A percentile compares a stretch with the other conserved stretches of the same genome.
phyloP scores from a whole-genome alignment of 2,888 invertebrate genomes.

The Dolomedes plantarius region DNA sequence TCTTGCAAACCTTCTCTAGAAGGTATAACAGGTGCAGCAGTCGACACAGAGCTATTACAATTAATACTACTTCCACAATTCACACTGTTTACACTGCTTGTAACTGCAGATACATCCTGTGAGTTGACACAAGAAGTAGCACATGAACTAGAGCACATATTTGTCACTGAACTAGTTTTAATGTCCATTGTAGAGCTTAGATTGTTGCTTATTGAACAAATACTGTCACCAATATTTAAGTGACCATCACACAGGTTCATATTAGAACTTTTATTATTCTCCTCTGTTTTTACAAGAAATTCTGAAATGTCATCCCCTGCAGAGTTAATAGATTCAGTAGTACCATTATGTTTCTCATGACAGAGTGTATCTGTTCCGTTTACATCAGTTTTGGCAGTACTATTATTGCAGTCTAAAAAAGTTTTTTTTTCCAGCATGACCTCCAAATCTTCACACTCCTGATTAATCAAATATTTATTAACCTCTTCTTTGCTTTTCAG shows the following conservation, averaged over 20 bases:
- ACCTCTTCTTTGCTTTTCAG: conserved; percentile 45
- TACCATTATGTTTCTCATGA: conserved; percentile 62
- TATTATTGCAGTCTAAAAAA: conserved; percentile 61
- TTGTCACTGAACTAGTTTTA: conserved; percentile 48
- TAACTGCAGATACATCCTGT: conserved; percentile 35
- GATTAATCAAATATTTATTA: conserved; percentile 48
- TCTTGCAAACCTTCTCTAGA: conserved; percentile 58
- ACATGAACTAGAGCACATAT: conserved; percentile 60
- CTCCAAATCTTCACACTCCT: conserved; percentile 62
- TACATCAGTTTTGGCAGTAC: conserved; percentile 41
- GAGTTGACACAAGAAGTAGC: conserved; percentile 40
- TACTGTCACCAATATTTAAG: conserved; percentile 59
- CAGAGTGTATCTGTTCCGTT: conserved; percentile 60
- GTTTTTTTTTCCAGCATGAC: conserved; percentile 71
- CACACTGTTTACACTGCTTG: conserved; percentile 20
- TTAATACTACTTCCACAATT: conserved; percentile 44
- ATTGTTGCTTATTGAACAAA: conserved; percentile 45
- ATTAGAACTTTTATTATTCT: conserved; percentile 38
- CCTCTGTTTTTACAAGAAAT: conserved; percentile 58
- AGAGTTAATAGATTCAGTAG: conserved; percentile 20
- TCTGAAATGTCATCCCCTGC: conserved; percentile 49
- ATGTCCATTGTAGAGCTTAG: conserved; percentile 62
- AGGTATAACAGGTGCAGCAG: conserved; percentile 32
- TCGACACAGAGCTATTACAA: conserved; percentile 39
- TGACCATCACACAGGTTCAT: conserved; percentile 70